Conservation (phyloP, 2,797 vertebrate genomes). For the Denticeps clupeoides region DNA sequence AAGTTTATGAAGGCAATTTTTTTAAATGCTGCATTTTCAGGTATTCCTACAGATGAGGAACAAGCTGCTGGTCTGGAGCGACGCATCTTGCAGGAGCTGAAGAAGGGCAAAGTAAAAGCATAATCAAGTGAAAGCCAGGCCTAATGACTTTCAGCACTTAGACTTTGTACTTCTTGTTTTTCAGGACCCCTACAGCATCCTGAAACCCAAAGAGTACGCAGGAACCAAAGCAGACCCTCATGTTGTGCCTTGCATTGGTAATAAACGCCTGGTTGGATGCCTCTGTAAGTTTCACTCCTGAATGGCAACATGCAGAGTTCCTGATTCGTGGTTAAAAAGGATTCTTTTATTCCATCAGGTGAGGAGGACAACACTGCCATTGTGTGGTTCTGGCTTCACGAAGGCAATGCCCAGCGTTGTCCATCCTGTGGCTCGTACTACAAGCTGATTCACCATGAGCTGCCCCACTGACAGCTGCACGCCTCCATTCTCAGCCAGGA, state of each 20-base stretch:
- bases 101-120: conserved; percentile 53
- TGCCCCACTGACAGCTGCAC: conserved; percentile 40
- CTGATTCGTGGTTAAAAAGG: too few relatives aligned
- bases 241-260: conserved; percentile 46
- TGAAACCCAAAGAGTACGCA: conserved; percentile 43
- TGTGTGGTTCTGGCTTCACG: conserved; percentile 60
- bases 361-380: conserved; percentile 59
- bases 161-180: neutral
- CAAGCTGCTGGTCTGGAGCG: conserved; percentile 68
- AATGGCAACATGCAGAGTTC: neutral
- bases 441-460: conserved; percentile 45
- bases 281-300: conserved; percentile 52
- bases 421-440: conserved; percentile 52
- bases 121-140: too few relatives aligned
- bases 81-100: conserved; percentile 48
- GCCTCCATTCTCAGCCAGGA: neutral
- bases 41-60: conserved; percentile 67
- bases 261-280: conserved; percentile 55
- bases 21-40: too few relatives aligned
- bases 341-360: conserved; percentile 22
- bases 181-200: conserved; percentile 52
- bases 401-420: conserved; percentile 52
- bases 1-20: too few relatives aligned
- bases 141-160: too few relatives aligned
- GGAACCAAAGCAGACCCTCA: conserved; percentile 58